Base-by-base conservation (phyloP, 1,140 invertebrate species). In the Procambarus clarkii region DNA sequence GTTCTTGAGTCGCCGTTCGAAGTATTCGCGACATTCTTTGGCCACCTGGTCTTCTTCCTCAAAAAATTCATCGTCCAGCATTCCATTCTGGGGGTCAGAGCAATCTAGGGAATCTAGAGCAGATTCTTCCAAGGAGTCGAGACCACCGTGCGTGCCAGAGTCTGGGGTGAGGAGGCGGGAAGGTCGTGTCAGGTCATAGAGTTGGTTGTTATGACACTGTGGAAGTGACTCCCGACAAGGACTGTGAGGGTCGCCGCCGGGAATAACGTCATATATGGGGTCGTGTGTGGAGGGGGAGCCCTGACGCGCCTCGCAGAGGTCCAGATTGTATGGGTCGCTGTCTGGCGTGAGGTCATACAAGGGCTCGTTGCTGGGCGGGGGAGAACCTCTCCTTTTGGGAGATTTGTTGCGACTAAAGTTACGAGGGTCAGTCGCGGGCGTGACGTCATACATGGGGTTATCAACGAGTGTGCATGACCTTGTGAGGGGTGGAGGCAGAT, bases 361-460 rank as follows among this genome's bases (percentile, higher is more conserved):
- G 9, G 45, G 11, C 24, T 80, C 77, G 18, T 64, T 60, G 11
- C 54, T 60, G 58, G 34, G 58, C 18, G 76, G n/a, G 15, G 84
- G 84, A 3, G 85, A 86, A 5, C 69, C n/a, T 18, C 34, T 54
- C 21, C 85, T 50, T 34, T 45, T 69, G 82, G 2, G 82, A 15
- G 58, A 8, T n/a, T 45, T 50, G 34, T 69, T 34, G 60, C 18
- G 11, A 64, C 18, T 64, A 64, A 64, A 64, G 45, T 21, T 45
- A n/a, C 58, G 76, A 18, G 50, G 24, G 64, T 34, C 45, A 15
- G 79, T 44, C 2, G 60, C 79, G 9, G 87, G 87, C 15, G 80
- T 89, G n/a, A 89, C 60, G 64, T 89, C 87, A 45, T 89, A 89
- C 87, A 89, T 91, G 74, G 88, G 88, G 76, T 91, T 91, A 58